A percentile compares a stretch with the other conserved stretches of the same genome.
Evolutionary conservation across 2,113 vertebrate genomes (phyloP).

Genomic region (Mormyrus iriodes): DNA sequence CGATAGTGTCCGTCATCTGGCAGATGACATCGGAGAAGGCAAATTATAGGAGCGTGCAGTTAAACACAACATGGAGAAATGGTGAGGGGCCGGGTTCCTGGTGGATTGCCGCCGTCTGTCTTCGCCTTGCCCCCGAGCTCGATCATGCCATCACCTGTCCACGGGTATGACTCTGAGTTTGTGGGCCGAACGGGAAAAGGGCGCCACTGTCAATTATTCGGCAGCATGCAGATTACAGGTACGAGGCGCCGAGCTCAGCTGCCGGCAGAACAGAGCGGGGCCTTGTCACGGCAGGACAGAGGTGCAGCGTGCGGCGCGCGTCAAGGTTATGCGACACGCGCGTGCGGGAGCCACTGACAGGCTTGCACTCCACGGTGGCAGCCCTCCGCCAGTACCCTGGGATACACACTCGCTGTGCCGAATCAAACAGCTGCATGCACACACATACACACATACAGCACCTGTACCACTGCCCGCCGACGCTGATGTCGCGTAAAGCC

Average conservation of each 20-base stretch:
- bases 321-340: constrained; percentile 16
- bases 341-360: not conserved
- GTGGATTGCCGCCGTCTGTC: not conserved
- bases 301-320: not conserved
- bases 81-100: not conserved
- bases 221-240: constrained; percentile 11
- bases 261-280: constrained; percentile 12
- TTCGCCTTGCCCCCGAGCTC: not conserved
- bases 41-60: not conserved
- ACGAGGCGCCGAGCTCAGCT: constrained; percentile 4
- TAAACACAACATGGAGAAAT: not conserved
- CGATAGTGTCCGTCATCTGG: not conserved
- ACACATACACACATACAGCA: not conserved
- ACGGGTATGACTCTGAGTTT: not conserved
- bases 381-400: not conserved
- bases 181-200: not conserved
- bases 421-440: not conserved
- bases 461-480: not conserved
- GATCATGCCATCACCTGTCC: not conserved
- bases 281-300: not conserved
- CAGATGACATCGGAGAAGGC: not conserved
- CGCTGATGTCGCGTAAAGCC: not conserved
- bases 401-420: not conserved
- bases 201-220: constrained; percentile 18
- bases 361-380: not conserved